Conservation (phyloP, 2,888 invertebrate species). For the Carpatolechia fugitivella region DNA sequence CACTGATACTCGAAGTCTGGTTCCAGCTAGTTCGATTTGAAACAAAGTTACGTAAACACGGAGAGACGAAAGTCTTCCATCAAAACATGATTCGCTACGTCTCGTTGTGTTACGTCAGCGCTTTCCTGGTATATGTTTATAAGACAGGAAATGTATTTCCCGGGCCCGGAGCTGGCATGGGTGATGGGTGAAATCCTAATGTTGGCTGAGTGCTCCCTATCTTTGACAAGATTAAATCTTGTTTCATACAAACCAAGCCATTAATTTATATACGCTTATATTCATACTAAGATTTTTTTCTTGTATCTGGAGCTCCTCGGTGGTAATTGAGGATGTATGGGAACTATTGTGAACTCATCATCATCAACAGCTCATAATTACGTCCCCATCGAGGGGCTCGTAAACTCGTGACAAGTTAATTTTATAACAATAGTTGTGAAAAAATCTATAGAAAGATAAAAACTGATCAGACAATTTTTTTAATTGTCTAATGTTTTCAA, state of each 20-base stretch:
- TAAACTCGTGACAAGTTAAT: too few relatives aligned
- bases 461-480: too few relatives aligned
- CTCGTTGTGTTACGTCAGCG: conserved; percentile 45
- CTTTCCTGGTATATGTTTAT: conserved; percentile 43
- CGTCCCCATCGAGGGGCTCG: too few relatives aligned
- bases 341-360: too few relatives aligned
- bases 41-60: conserved; percentile 33
- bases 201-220: background rate
- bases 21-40: conserved; percentile 20
- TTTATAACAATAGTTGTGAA: too few relatives aligned
- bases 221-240: background rate
- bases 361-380: too few relatives aligned
- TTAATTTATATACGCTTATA: background rate
- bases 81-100: conserved; percentile 43
- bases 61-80: conserved; percentile 28
- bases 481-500: too few relatives aligned
- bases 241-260: background rate
- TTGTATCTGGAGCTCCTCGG: too few relatives aligned
- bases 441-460: too few relatives aligned
- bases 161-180: conserved; percentile 38
- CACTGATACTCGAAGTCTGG: conserved; percentile 4
- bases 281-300: too few relatives aligned
- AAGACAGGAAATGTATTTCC: conserved; percentile 51
- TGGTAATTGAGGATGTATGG: too few relatives aligned
- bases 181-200: conserved; percentile 34